Conservation (phyloP, 2,113 vertebrate species). For the Taurulus bubalis region DNA sequence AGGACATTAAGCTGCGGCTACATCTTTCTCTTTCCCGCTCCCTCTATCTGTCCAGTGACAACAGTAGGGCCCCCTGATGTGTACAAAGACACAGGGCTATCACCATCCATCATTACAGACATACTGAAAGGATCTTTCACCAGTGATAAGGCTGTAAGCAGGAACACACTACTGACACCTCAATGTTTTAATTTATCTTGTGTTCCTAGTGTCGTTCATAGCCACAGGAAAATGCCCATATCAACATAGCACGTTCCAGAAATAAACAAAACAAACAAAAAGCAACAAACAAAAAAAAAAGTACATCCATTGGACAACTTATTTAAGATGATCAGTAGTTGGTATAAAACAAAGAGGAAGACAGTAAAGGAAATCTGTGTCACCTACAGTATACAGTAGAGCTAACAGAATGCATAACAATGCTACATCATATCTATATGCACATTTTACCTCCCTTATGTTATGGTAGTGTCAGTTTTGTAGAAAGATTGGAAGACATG, state of each 20-base stretch:
- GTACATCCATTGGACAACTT: slow-evolving; percentile 2
- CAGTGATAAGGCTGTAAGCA: slow-evolving; percentile 89
- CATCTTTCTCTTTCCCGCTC: slow-evolving; percentile 86
- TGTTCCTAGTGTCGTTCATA: slow-evolving; percentile 18
- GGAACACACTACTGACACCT: slow-evolving; percentile 79
- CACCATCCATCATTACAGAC: slow-evolving; percentile 90
- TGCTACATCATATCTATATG: slow-evolving; percentile 37
- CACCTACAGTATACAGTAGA: slow-evolving; percentile 21
- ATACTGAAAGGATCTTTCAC: slow-evolving; percentile 87
- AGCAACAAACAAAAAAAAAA: neutral
- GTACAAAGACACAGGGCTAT: slow-evolving; percentile 88
- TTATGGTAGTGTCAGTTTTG: slow-evolving; percentile 10
- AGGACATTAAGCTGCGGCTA: slow-evolving; percentile 87
- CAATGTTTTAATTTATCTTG: slow-evolving; percentile 57
- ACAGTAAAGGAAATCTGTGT: slow-evolving; percentile 10
- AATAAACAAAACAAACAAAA: slow-evolving; percentile 38
- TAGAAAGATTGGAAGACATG: slow-evolving; percentile 69
- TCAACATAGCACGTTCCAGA: slow-evolving; percentile 26
- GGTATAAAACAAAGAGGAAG: slow-evolving; percentile 42
- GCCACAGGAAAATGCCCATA: slow-evolving; percentile 40
- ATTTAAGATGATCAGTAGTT: slow-evolving; percentile 12
- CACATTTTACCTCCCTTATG: slow-evolving; percentile 8
- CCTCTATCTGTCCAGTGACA: slow-evolving; percentile 87
- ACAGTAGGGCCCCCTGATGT: slow-evolving; percentile 85
- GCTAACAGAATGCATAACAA: slow-evolving; percentile 18